phyloP scores from a whole-genome alignment of 1,140 invertebrate genomes.

The Tetragnatha versicolor region DNA sequence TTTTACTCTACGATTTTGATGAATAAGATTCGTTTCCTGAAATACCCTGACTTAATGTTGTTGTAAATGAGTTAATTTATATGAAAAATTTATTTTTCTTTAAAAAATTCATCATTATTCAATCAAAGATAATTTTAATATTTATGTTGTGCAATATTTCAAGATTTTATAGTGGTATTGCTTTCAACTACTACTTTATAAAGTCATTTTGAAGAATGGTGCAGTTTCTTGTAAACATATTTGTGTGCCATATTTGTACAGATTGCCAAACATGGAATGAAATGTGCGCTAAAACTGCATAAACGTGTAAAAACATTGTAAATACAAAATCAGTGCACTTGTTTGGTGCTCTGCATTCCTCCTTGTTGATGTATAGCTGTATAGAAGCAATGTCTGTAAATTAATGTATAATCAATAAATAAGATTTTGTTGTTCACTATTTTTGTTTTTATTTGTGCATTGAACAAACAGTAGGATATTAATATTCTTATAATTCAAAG shows the following conservation, averaged over 20 bases:
- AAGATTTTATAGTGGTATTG: too few species aligned
- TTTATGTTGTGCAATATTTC: too few species aligned
- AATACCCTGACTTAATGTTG: too few species aligned
- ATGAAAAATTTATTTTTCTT: too few species aligned
- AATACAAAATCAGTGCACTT: background rate
- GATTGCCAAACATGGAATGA: background rate
- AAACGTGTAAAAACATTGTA: conserved; percentile 10
- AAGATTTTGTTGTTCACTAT: conserved; percentile 9
- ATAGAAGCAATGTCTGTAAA: conserved; percentile 28
- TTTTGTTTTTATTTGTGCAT: background rate
- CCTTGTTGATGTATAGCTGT: conserved; percentile 36
- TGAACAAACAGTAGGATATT: background rate
- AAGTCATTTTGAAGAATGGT: conserved; percentile 23
- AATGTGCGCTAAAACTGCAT: background rate
- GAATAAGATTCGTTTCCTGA: too few species aligned
- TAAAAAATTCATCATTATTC: too few species aligned
- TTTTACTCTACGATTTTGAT: too few species aligned
- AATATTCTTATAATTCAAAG: background rate
- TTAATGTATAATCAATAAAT: conserved; percentile 33
- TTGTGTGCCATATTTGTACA: conserved; percentile 49
- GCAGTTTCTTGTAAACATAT: conserved; percentile 9
- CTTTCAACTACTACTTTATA: too few species aligned
- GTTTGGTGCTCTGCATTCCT: conserved; percentile 1
- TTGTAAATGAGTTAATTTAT: too few species aligned
- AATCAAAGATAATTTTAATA: too few species aligned